Conservation (phyloP, 2,797 vertebrate species). For the Pachyuromys duprasi region DNA sequence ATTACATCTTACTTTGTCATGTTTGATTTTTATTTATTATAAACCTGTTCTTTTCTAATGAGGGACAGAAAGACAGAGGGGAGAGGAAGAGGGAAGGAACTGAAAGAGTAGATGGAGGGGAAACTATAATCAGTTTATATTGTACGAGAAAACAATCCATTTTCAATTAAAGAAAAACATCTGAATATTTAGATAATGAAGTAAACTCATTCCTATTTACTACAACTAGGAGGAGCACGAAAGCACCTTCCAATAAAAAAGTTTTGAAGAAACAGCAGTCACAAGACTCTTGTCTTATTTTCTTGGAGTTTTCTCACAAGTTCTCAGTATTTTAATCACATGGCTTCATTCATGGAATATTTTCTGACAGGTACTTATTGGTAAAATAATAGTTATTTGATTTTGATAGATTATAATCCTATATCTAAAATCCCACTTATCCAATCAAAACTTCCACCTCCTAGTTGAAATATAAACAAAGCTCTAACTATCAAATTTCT, state of each 20-base stretch:
- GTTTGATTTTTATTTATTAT: background rate
- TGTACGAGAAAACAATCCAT: background rate
- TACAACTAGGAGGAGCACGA: too few relatives aligned
- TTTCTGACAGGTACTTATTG: background rate
- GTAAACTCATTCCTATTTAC: background rate
- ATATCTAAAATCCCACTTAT: background rate
- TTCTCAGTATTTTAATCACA: background rate
- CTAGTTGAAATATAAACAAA: background rate
- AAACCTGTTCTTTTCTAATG: background rate
- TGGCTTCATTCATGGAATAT: too few relatives aligned
- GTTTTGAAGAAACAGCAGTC: background rate
- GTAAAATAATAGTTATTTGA: background rate
- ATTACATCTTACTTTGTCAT: background rate
- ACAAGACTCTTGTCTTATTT: background rate
- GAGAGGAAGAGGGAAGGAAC: background rate
- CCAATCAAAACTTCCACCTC: background rate
- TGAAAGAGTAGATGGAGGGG: too few relatives aligned
- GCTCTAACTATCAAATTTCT: background rate
- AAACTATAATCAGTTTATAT: background rate
- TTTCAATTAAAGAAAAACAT: background rate
- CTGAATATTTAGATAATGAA: background rate
- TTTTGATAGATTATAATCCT: background rate
- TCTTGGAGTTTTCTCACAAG: background rate
- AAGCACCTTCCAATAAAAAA: background rate
- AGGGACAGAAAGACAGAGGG: too few relatives aligned